Evolutionary conservation across 2,888 invertebrate species (phyloP).

Genomic region (Notodonta ziczac): DNA sequence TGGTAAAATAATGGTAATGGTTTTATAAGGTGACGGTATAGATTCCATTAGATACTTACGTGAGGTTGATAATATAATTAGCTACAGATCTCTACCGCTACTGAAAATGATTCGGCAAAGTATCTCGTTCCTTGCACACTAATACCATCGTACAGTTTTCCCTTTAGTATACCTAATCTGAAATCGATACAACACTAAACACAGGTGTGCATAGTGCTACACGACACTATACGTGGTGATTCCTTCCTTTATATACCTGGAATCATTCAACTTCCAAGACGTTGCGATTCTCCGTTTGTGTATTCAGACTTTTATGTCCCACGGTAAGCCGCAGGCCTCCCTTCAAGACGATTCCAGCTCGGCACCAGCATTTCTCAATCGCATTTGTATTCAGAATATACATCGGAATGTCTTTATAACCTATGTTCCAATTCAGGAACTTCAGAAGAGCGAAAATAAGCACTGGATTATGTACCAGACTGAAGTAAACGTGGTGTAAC

Average conservation of each 20-base stretch:
- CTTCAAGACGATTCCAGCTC: neutral
- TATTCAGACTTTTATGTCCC: neutral
- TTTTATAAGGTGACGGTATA: neutral
- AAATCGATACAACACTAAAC: constrained; percentile 52
- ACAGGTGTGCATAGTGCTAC: constrained; percentile 6
- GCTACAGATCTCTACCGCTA: constrained; percentile 6
- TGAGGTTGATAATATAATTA: constrained; percentile 10
- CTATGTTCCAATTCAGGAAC: neutral
- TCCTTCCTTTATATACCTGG: neutral
- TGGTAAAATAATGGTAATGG: too few species aligned
- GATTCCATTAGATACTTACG: constrained; percentile 14
- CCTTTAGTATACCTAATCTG: constrained; percentile 50
- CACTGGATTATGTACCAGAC: neutral
- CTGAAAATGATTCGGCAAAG: constrained; percentile 15
- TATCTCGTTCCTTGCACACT: constrained; percentile 29
- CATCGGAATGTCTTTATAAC: neutral
- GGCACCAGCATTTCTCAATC: neutral
- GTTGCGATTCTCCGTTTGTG: neutral
- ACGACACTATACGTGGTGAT: neutral
- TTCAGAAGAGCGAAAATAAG: neutral
- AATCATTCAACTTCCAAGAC: neutral
- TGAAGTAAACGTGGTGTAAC: neutral
- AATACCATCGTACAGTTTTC: constrained; percentile 51
- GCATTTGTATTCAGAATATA: neutral
- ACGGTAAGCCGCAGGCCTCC: constrained; percentile 1